Base-by-base conservation (phyloP, 2,113 vertebrate species). In the Orcinus orca region DNA sequence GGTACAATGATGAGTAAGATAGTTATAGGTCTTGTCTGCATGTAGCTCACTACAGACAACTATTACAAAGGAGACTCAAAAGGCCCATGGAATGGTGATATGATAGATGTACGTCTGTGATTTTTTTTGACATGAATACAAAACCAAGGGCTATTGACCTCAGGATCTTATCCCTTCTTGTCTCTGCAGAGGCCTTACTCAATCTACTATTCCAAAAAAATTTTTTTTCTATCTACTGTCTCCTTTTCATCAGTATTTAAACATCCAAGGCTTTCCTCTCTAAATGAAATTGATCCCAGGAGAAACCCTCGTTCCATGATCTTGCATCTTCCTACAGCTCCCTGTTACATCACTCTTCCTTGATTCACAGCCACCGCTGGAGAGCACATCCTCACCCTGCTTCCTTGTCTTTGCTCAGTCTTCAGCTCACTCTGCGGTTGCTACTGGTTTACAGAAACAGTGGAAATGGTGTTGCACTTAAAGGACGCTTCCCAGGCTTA, bases 371-470 rank as follows among this genome's bases (percentile, higher is more conserved):
- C n/a, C 38, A 4, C 21, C 50, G 11, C 20, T 29, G 20, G 38
- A 6, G 23, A 73, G n/a, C 20, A 0, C 31, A 47, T 14, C 2
- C 17, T 26, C 20, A 0, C 29, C 25, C 38, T 50, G 7, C 17
- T 21, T 15, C 26, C 4, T 36, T 6, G 0, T 5, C 1, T 14
- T 2, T 20, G 3, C 2, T n/a, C 33, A 10, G 62, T 1, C 15
- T 33, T 50, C 13, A 18, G 8, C 15, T 33, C 6, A 0, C 58
- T 62, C 33, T 23, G 29, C 12, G 0, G 4, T 53, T 38, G 60
- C 7, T 68, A 10, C 12, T 18, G 38, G 33, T 15, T 55, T 33
- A 0, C 4, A 7, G 18, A 88, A 65, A n/a, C 26, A 79, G 2
- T 31, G 10, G 14, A 0, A 9, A 31, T 10, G 25, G 13, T 55